Conservation (phyloP, 2,888 invertebrate genomes). For the Parascotia fuliginaria region DNA sequence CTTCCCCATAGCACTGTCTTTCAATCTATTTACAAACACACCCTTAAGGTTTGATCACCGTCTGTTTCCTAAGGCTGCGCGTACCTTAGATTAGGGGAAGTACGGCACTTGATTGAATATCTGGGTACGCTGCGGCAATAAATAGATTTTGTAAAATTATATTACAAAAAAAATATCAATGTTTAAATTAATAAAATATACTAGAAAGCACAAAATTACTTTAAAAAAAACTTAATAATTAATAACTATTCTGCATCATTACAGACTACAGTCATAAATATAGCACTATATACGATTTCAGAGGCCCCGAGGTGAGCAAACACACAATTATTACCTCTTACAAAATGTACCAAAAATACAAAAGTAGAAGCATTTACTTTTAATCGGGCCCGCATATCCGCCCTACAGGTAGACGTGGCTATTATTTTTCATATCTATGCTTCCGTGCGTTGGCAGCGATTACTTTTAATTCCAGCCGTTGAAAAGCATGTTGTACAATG, state of each 20-base stretch:
- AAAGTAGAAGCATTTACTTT: slow-evolving; percentile 44
- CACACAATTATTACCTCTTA: slow-evolving; percentile 22
- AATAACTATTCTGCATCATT: neutral
- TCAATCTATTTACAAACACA: slow-evolving; percentile 7
- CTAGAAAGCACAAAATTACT: no score
- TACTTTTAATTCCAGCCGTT: slow-evolving; percentile 77
- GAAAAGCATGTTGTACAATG: slow-evolving; percentile 68
- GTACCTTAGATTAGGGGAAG: neutral
- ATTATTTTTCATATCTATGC: slow-evolving; percentile 77
- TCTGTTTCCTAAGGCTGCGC: slow-evolving; percentile 6
- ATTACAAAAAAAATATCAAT: no score
- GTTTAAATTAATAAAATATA: no score
- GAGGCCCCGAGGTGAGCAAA: slow-evolving; percentile 16
- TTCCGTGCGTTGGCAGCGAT: slow-evolving; percentile 67
- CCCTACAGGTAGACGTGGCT: slow-evolving; percentile 57
- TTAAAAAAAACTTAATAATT: no score
- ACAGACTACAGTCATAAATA: no score
- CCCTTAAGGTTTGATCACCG: slow-evolving; percentile 14
- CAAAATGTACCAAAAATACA: slow-evolving; percentile 46
- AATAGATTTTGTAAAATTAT: no score
- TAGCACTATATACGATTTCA: slow-evolving; percentile 4
- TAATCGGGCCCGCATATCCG: slow-evolving; percentile 64
- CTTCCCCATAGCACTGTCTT: slow-evolving; percentile 3
- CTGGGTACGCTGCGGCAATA: neutral
- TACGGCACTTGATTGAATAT: neutral